Base-by-base conservation (phyloP, 2,113 vertebrate species). In the Sminthopsis crassicaudata region DNA sequence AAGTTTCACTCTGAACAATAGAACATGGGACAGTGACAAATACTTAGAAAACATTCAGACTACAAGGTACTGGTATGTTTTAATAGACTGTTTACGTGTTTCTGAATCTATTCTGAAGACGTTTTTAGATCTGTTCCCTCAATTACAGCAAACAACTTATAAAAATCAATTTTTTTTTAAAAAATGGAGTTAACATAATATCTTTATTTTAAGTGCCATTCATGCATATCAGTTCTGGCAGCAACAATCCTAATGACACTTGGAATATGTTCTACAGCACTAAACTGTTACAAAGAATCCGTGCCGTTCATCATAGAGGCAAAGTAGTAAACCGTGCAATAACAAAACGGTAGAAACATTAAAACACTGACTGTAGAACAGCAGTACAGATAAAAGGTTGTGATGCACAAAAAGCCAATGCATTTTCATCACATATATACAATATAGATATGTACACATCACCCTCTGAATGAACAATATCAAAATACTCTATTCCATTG, bases 381-480 rank as follows among this genome's bases (percentile, higher is more conserved):
- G 99, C 99, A 99, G 99, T 99, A 99, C 99, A 99, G 98, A 98
- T 98, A 99, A 98, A 98, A 99, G 98, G 99, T 99, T 99, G 99
- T 99, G 93, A 99, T 99, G 99, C 99, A 99, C 99, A 99, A 98
- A 99, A 99, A 99, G 98, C 99, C 98, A 99, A 99, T 98, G 98
- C 98, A 98, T 99, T 99, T 99, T 99, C 99, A 98, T 99, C 98
- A 99, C 99, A 99, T 99, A 99, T 99, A 99, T 99, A 99, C 99
- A 99, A 99, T 99, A 99, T 99, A 99, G 99, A 99, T 99, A 99
- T 99, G 98, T 99, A 99, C 99, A 99, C 98, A 99, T 99, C 99
- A 99, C 99, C 99, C 99, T 99, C 98, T 99, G 98, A 99, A 99
- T 98, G 98, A 99, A 99, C 99, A 99, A 99, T 99, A 99, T 99